These are phyloP conservation scores for Aricia artaxerxes DNA, from an alignment of 2,888 invertebrate genomes.

Conservation along the genomic window DNA sequence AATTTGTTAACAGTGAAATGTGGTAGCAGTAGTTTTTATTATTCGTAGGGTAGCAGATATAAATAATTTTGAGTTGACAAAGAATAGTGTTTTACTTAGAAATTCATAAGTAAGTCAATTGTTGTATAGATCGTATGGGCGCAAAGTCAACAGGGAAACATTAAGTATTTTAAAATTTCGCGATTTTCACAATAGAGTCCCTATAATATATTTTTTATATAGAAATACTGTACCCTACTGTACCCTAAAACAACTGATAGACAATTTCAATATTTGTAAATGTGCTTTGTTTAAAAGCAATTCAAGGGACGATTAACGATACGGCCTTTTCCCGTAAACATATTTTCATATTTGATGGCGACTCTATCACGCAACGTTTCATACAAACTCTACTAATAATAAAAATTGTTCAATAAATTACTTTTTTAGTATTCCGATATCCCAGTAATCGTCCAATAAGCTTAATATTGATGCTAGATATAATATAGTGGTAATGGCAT, in stretches of 20 bases:
- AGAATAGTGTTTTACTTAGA: too few species aligned
- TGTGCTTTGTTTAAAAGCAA: slow-evolving; percentile 31
- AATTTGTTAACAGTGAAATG: too few species aligned
- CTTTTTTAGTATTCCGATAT: slow-evolving; percentile 22
- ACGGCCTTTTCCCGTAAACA: slow-evolving; percentile 27
- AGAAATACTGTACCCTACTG: neutral
- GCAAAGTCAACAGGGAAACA: too few species aligned
- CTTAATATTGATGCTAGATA: neutral
- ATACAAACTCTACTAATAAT: slow-evolving; percentile 16
- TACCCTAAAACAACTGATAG: slow-evolving; percentile 18
- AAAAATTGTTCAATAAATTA: slow-evolving; percentile 24
- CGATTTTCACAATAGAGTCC: too few species aligned
- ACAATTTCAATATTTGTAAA: slow-evolving; percentile 27
- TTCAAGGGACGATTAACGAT: slow-evolving; percentile 24
- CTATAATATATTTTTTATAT: too few species aligned
- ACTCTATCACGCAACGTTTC: slow-evolving; percentile 22
- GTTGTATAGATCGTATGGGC: too few species aligned
- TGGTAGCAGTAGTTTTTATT: too few species aligned
- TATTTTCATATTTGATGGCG: slow-evolving; percentile 28
- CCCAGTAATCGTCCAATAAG: slow-evolving; percentile 14
- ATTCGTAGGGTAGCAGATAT: too few species aligned
- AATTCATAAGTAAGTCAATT: too few species aligned
- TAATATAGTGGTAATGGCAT: slow-evolving; percentile 2
- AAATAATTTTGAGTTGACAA: too few species aligned
- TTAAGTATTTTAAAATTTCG: too few species aligned